Conservation (phyloP, 2,113 vertebrate genomes). For the Struthio camelus region DNA sequence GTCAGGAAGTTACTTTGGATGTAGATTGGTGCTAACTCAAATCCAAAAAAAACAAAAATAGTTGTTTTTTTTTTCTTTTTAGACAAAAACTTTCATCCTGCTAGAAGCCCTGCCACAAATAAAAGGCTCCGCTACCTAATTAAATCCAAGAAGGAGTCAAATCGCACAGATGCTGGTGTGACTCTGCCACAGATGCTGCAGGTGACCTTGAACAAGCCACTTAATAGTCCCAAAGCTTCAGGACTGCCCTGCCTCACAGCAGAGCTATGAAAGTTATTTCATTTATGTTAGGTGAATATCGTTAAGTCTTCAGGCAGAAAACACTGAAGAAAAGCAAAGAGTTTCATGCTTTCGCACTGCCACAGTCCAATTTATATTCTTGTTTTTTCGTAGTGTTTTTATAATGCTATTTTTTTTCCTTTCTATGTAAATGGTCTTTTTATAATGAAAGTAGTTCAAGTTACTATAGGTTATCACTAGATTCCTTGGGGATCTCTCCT, state of each 20-base stretch:
- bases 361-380: not conserved
- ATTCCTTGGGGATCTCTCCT: not conserved
- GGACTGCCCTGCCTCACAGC: not conserved
- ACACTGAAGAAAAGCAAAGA: not conserved
- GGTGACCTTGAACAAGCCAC: not conserved
- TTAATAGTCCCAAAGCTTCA: not conserved
- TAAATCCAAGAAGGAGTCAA: not conserved
- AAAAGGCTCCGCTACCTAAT: not conserved
- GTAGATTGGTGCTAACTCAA: not conserved
- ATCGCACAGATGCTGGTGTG: fast-evolving
- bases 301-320: not conserved
- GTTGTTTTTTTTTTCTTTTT: no score
- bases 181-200: not conserved
- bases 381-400: not conserved
- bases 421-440: not conserved
- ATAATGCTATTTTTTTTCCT: not conserved
- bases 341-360: fast-evolving
- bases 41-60: no score
- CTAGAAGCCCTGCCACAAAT: not conserved
- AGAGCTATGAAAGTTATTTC: not conserved
- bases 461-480: not conserved
- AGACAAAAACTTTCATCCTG: not conserved
- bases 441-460: not conserved
- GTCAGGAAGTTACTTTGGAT: not conserved
- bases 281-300: not conserved